Conservation (phyloP, 2,888 invertebrate genomes). For the Liodrosophila aerea region DNA sequence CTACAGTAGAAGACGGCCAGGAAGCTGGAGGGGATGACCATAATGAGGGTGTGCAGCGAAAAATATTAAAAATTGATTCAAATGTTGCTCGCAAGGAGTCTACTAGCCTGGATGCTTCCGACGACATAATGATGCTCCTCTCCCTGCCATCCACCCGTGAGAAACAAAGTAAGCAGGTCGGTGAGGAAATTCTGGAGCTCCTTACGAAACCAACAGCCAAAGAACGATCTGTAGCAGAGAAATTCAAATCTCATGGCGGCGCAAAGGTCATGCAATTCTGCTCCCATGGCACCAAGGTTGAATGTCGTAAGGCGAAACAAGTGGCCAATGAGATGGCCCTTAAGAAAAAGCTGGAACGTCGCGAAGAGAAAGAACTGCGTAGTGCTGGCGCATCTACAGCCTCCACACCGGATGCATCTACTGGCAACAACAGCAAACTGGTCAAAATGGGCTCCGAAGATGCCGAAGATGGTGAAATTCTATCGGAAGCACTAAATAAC, state of each 20-base stretch:
- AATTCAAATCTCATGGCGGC: slow-evolving; percentile 97
- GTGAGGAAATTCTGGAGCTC: slow-evolving; percentile 96
- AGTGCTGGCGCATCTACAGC: slow-evolving; percentile 39
- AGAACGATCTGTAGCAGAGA: slow-evolving; percentile 96
- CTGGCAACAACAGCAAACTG: slow-evolving; percentile 29
- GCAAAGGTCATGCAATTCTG: slow-evolving; percentile 98
- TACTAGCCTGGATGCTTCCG: slow-evolving; percentile 83
- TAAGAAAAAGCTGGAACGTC: slow-evolving; percentile 76
- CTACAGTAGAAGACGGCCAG: slow-evolving; percentile 61
- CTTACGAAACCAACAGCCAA: slow-evolving; percentile 98
- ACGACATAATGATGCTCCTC: slow-evolving; percentile 86
- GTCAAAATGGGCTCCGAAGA: slow-evolving; percentile 54
- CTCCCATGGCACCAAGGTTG: slow-evolving; percentile 95
- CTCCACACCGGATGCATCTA: slow-evolving; percentile 1
- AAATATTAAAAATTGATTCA: slow-evolving; percentile 67
- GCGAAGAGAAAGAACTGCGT: slow-evolving; percentile 56
- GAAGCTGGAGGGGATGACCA: slow-evolving; percentile 60
- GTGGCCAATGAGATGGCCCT: slow-evolving; percentile 81
- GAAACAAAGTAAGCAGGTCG: slow-evolving; percentile 96
- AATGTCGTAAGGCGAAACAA: slow-evolving; percentile 87
- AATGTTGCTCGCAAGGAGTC: slow-evolving; percentile 69
- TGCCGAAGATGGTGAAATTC: slow-evolving; percentile 77
- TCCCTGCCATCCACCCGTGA: slow-evolving; percentile 93
- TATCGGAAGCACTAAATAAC: slow-evolving; percentile 60
- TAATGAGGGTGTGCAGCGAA: slow-evolving; percentile 64